Conservation (phyloP, 2,888 invertebrate species). For the Chirona hameri region DNA sequence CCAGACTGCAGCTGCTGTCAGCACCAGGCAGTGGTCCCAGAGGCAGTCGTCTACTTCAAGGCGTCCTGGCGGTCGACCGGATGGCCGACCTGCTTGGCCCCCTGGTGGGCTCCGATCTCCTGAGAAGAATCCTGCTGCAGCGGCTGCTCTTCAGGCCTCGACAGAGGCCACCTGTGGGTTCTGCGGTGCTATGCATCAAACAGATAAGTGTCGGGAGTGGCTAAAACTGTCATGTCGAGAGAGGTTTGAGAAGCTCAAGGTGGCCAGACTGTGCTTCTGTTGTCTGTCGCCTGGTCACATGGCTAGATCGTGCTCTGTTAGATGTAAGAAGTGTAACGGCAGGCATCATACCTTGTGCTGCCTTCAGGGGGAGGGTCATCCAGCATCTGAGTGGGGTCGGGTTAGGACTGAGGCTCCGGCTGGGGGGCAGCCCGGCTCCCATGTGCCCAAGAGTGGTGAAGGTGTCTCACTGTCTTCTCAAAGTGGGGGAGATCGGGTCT, state of each 20-base stretch:
- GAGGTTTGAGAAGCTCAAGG: background rate
- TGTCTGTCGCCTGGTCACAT: background rate
- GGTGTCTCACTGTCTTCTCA: background rate
- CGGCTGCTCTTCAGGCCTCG: background rate
- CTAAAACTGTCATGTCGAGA: too few species aligned
- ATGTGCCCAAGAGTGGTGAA: too few species aligned
- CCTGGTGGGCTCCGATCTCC: background rate
- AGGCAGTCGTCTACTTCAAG: background rate
- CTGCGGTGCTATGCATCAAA: background rate
- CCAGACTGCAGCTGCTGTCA: background rate
- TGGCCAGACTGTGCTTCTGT: background rate
- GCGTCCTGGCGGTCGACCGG: background rate
- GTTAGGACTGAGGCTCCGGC: background rate
- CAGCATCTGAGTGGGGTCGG: background rate
- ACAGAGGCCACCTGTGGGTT: background rate
- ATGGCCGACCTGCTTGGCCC: background rate
- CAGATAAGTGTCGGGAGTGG: background rate
- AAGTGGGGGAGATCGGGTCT: background rate
- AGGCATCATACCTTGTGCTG: background rate
- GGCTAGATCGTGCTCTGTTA: background rate
- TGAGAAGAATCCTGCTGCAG: background rate
- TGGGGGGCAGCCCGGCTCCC: background rate
- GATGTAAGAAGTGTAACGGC: background rate
- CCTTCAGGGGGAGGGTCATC: background rate
- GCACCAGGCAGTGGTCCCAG: background rate